A percentile compares a stretch with the other conserved stretches of the same genome.
phyloP scores from a whole-genome alignment of 2,797 vertebrate genomes.

The Pachyuromys duprasi region DNA sequence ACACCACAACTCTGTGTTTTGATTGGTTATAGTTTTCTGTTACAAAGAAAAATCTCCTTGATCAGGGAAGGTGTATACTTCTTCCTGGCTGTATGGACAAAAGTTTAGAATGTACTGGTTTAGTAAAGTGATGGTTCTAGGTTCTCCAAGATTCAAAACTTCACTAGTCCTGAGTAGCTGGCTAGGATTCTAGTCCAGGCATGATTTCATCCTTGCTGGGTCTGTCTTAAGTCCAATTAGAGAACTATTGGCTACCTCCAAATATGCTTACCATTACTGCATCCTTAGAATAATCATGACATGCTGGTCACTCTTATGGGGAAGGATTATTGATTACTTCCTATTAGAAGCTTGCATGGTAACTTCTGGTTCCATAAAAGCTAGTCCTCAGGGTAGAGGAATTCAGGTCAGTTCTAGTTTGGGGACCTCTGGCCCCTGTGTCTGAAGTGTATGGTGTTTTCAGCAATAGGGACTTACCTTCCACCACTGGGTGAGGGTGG shows the following conservation, averaged over 20 bases:
- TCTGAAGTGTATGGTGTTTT: neutral
- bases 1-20: neutral
- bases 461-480: neutral
- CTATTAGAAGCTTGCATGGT: neutral
- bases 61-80: neutral
- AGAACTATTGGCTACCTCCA: neutral
- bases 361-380: neutral
- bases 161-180: neutral
- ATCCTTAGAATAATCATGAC: neutral
- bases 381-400: too few relatives aligned
- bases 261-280: neutral
- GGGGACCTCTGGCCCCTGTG: neutral
- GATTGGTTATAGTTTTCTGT: neutral
- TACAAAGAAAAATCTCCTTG: neutral
- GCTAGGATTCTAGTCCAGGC: neutral
- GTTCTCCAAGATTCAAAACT: neutral
- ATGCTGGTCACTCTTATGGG: neutral
- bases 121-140: neutral
- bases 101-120: neutral
- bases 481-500: neutral
- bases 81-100: neutral
- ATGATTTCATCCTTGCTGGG: neutral
- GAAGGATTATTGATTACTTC: neutral
- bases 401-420: neutral
- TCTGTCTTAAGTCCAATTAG: neutral